Evolutionary conservation across 2,797 vertebrate genomes (phyloP), one percentile per base, ranked within the genome.

Genomic region (Epinephelus malabaricus): DNA sequence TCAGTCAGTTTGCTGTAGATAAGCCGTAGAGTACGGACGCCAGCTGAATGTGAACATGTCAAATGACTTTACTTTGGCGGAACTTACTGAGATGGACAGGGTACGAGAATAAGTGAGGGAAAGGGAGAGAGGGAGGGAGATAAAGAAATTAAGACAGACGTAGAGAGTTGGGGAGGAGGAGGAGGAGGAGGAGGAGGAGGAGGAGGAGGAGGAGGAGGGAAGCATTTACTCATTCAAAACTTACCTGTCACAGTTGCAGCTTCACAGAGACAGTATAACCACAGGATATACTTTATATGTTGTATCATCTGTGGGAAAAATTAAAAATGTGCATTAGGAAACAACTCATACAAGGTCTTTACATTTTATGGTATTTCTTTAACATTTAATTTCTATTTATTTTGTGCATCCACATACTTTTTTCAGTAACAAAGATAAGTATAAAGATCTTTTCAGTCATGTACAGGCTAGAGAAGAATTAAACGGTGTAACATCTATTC

Each of bases 221-320:
- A 21, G 40, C n/a, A 61, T 59, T 40, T 19, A 49, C 14, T 38
- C 25, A 49, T 67, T 82, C 18, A 19, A 40, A 69, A 84, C 95
- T 85, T 92, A 96, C 96, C 91, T 86, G 90, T 85, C 84, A 85
- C 95, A 65, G 90, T 81, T 40, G 94, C 94, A 92, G 96, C 90
- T 90, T 94, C 93, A 84, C 96, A 95, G 0, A 96, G 91, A 80
- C 92, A 97, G 84, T 82, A 97, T 82, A 99, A 95, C 97, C 97
- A 98, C 89, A 99, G 94, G 92, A 99, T 94, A 81, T 95, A 95
- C 90, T 96, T 97, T 93, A 98, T 94, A 92, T 96, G 96, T 92
- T 96, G 92, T 91, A 96, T 89, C 98, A 99, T 99, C 96, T 98
- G 86, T 95, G 69, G 78, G 68, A 1, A 89, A 92, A 72, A 90